Base-by-base conservation (phyloP, 2,113 vertebrate genomes). In the Aix galericulata region DNA sequence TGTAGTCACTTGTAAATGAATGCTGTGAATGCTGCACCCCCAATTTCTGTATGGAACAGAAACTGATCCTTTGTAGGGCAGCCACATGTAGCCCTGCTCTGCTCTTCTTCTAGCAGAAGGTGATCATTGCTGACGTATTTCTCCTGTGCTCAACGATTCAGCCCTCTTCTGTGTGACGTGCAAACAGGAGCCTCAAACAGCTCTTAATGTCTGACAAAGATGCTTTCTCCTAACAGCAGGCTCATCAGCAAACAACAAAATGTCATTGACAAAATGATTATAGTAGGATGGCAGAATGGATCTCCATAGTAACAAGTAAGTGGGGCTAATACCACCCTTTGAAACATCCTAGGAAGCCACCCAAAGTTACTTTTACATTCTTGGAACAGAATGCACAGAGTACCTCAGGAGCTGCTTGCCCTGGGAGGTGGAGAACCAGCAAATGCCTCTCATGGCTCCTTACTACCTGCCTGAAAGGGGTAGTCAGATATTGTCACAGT, bases 181-280 rank as follows among this genome's bases (percentile, higher is more conserved):
- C 50, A 71, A 86, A 78, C 46, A 48, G 56, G 68, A 89, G 29
- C 60, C 36, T 86, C 55, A 74, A 82, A 59, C 46, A 90, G 31
- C 13, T 60, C 68, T 93, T 87, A 67, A 94, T 80, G 86, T 72
- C 77, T 52, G 86, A 40, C 26, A 83, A 80, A 95, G 86, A 83
- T 55, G 46, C 31, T 69, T 91, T 89, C 76, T 88, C 31, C 66
- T 72, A 76, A 80, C 71, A 93, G 93, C 93, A 84, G 56, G 48
- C 88, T 62, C 68, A 17, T 42, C 44, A 72, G 63, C 9, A 66
- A 91, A 86, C 27, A 94, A 78, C 34, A 68, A 66, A 93, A 94
- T 85, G 67, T 75, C 79, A 46, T 79, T 55, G 88, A 56, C 42
- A 64, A 92, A 68, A 34, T 86, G 2, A 84, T 91, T 72, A 63